A percentile compares a stretch with the other conserved stretches of the same genome.
Conservation (phyloP, 1,140 invertebrate species). For the Drosophila athabasca region DNA sequence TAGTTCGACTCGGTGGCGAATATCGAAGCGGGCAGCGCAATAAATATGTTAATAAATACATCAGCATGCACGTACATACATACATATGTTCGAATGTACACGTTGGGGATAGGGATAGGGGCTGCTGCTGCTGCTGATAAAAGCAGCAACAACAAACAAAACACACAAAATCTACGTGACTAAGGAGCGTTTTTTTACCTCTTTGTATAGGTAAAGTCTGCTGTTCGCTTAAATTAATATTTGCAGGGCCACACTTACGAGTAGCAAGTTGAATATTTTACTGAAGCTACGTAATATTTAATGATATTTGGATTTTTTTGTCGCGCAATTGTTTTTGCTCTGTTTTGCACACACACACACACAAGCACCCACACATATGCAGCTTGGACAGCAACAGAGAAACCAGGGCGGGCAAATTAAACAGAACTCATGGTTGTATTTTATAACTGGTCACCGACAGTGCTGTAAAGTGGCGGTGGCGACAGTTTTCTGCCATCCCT, state of each 20-base stretch:
- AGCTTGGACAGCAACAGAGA: constrained; percentile 30
- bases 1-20: too few relatives aligned
- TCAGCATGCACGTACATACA: constrained; percentile 35
- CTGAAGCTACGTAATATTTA: constrained; percentile 52
- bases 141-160: constrained; percentile 77
- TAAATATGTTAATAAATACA: constrained; percentile 63
- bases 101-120: constrained; percentile 35
- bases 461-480: constrained; percentile 4
- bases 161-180: constrained; percentile 47
- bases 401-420: constrained; percentile 12
- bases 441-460: not conserved
- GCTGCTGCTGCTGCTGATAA: constrained; percentile 44
- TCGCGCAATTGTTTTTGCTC: constrained; percentile 80
- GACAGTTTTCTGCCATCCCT: too few relatives aligned
- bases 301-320: constrained; percentile 52
- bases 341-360: constrained; percentile 60
- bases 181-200: constrained; percentile 54
- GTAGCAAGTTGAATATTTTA: constrained; percentile 19
- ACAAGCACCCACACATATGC: constrained; percentile 29
- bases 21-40: constrained; percentile 60
- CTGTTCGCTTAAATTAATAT: constrained; percentile 16
- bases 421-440: constrained; percentile 12
- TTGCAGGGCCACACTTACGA: constrained; percentile 13
- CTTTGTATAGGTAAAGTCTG: constrained; percentile 19
- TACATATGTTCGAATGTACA: constrained; percentile 35